Base-by-base conservation (phyloP, 2,797 vertebrate genomes). In the Cyclura pinguis region DNA sequence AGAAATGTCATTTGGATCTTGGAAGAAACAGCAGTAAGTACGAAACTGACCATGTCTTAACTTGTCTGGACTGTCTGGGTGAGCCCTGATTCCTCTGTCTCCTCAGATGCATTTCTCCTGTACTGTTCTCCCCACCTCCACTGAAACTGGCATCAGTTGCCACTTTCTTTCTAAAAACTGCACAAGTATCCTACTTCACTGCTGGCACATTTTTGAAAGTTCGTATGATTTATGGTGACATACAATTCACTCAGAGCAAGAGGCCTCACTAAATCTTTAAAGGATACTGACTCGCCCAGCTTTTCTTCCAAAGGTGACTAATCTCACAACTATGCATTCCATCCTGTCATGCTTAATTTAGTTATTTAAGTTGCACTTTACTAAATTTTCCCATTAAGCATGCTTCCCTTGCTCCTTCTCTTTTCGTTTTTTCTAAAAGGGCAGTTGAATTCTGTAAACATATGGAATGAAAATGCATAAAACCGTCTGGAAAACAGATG, bases 401-500 rank as follows among this genome's bases (percentile, higher is more conserved):
- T 24, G 24, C 59, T 67, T 64, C 35, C 35, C 72, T 12, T 38
- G 22, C 67, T 47, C 64, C 20, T n/a, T 38, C 76, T 82, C 88
- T 96, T 86, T 64, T n/a, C 35, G n/a, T 83, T 52, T 73, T 84
- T 91, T 95, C 82, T 57, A 82, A 92, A 91, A 85, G 91, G 78
- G 24, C 52, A 89, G 35, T 80, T 92, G 81, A 92, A 95, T 67
- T 87, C 88, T 7, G 55, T 86, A 92, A 89, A 88, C 42, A 67
- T 3, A 87, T 7, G 0, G 24, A 93, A 96, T 95, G 77, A 69
- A 90, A 93, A 93, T 57, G 57, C 5, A 2, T 89, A 2, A 6
- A 96, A 95, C 92, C 95, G 74, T 95, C 80, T 95, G 94, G 95
- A 90, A 94, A 94, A 91, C 2, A 86, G 84, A 90, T 89, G 8